Evolutionary conservation across 2,888 invertebrate genomes (phyloP), one percentile per base, ranked within the genome.

Genomic region (Dasysyrphus albostriatus): DNA sequence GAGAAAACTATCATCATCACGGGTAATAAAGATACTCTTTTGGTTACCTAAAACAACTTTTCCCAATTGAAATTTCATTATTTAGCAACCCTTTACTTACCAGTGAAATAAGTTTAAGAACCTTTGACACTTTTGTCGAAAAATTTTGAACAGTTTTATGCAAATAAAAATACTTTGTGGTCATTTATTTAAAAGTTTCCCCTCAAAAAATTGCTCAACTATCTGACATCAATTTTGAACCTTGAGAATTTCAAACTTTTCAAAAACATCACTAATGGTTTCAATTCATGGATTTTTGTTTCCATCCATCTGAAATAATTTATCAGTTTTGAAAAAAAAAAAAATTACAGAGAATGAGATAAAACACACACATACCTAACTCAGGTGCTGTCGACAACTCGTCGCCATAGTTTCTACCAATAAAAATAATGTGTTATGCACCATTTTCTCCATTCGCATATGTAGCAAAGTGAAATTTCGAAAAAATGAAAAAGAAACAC

Each of bases 321-420:
- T 72, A 72, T 59, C 75, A 56, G 65, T 69, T 78, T 59, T 37
- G 12, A 1, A 16, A 32, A 34, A n/a, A 34, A 51, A 54, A 32
- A 16, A 49, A 19, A 6, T 5, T 5, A n/a, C 16, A 34, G 24
- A n/a, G 54, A 49, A 56, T 70, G 34, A 59, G 83, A 32, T 29
- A 44, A 56, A 37, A 19, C 37, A 44, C 44, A 29, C n/a, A 47
- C 6, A 29, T 9, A 34, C 69, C 74, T 83, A 83, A 87, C 74
- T 83, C 87, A 87, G 87, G 87, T 87, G 87, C 70, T 87, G 72
- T 58, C 87, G 87, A 87, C 87, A 87, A 70, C 74, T 83, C 75
- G 87, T 87, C 87, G 87, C 83, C 87, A 74, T 14, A 42, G 39
- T 39, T 74, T 16, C 19, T 47, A 29, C 29, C 16, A 63, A 37